A percentile compares a stretch with the other conserved stretches of the same genome.
Evolutionary conservation across 1,140 invertebrate genomes (phyloP).

Genomic region (Parasteatoda tepidariorum): DNA sequence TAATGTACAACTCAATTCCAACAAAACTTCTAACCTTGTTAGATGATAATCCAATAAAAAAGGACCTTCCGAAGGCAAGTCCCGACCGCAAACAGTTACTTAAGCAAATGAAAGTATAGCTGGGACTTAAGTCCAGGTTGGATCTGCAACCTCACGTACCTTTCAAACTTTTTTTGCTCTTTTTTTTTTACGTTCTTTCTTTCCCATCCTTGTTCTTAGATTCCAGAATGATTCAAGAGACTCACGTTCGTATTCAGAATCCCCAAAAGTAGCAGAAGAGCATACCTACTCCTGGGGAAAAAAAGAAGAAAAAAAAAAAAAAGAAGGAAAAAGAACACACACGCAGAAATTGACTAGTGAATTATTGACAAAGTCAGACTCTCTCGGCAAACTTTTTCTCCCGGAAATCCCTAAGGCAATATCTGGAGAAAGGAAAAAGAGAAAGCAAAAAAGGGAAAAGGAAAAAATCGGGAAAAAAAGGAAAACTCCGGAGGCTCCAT

Average conservation of each 20-base stretch:
- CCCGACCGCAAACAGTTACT: conserved; percentile 33
- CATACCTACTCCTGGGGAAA: background rate
- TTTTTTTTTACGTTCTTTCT: too few relatives aligned
- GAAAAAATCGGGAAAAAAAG: conserved; percentile 12
- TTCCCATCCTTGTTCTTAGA: background rate
- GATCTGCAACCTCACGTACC: conserved; percentile 42
- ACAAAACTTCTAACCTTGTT: background rate
- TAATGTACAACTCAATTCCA: background rate
- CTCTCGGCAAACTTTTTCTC: conserved; percentile 50
- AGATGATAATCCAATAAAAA: conserved; percentile 33
- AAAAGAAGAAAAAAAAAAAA: conserved; percentile 8
- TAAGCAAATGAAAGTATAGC: conserved; percentile 42
- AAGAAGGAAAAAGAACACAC: conserved; percentile 2
- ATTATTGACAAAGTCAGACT: conserved; percentile 60
- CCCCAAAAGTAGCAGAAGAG: background rate
- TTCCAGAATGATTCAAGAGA: conserved; percentile 30
- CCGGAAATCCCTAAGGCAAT: conserved; percentile 48
- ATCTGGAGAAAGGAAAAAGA: conserved; percentile 45
- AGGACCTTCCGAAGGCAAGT: conserved; percentile 10
- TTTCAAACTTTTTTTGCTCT: background rate
- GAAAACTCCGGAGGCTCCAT: conserved; percentile 56
- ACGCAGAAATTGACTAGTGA: conserved; percentile 53
- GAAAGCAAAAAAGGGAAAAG: background rate
- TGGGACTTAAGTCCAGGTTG: background rate
- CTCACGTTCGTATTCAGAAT: conserved; percentile 55